Conservation (phyloP, 1,140 invertebrate genomes). For the Solen grandis region DNA sequence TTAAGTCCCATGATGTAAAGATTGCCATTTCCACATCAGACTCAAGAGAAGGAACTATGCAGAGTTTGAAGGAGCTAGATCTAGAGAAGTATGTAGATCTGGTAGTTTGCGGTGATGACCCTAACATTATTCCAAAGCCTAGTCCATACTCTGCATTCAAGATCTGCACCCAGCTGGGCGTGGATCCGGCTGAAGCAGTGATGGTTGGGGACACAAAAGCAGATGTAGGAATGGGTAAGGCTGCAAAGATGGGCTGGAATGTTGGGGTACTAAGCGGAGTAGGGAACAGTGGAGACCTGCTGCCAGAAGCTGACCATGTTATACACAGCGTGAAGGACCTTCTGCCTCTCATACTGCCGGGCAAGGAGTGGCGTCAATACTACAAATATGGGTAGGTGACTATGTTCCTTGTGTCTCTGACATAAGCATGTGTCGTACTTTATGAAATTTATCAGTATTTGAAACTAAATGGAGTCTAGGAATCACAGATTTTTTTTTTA, state of each 20-base stretch:
- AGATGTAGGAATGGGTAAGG: conserved; percentile 81
- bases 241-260: conserved; percentile 80
- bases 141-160: conserved; percentile 81
- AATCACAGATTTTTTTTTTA: too few species aligned
- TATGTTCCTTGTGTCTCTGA: too few species aligned
- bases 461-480: too few species aligned
- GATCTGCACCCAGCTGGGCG: conserved; percentile 80
- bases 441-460: too few species aligned
- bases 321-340: conserved; percentile 74
- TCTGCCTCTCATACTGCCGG: conserved; percentile 75
- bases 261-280: conserved; percentile 80
- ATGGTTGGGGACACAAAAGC: conserved; percentile 83
- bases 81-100: conserved; percentile 77
- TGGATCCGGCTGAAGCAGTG: conserved; percentile 79
- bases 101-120: conserved; percentile 82
- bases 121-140: conserved; percentile 80
- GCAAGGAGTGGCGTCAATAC: conserved; percentile 68
- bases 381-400: conserved; percentile 71
- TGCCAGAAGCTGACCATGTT: conserved; percentile 73
- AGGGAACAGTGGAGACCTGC: conserved; percentile 70
- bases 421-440: too few species aligned
- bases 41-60: conserved; percentile 77
- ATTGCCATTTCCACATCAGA: conserved; percentile 82
- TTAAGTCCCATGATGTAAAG: conserved; percentile 80
- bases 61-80: conserved; percentile 73